These are phyloP conservation scores for Oncopeltus fasciatus DNA, from an alignment of 1,140 invertebrate genomes.

Conservation along the genomic window DNA sequence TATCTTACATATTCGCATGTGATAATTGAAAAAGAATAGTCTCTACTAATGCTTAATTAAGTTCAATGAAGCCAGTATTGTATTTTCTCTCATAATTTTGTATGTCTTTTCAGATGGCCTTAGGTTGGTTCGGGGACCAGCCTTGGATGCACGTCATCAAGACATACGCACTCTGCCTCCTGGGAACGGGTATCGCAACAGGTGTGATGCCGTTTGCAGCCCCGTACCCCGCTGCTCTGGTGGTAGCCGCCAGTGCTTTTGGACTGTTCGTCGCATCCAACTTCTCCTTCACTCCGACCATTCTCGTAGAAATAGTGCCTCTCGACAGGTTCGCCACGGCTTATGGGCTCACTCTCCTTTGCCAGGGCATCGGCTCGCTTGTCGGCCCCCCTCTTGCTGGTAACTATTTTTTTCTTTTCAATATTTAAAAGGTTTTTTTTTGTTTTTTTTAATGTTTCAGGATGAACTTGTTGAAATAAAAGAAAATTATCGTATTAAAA, in stretches of 20 bases:
- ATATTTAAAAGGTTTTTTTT: too few species aligned
- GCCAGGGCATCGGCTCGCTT: slow-evolving; percentile 65
- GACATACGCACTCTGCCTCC: slow-evolving; percentile 65
- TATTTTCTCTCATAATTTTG: too few species aligned
- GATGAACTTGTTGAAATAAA: too few species aligned
- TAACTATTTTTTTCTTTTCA: too few species aligned
- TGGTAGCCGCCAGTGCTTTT: slow-evolving; percentile 41
- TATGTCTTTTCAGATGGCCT: slow-evolving; percentile 62
- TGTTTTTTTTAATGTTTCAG: too few species aligned
- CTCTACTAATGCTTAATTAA: too few species aligned
- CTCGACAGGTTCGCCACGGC: slow-evolving; percentile 71
- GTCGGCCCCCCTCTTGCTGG: slow-evolving; percentile 49
- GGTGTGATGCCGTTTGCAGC: slow-evolving; percentile 53
- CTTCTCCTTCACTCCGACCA: slow-evolving; percentile 76
- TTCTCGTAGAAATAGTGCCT: slow-evolving; percentile 65
- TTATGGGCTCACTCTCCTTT: slow-evolving; percentile 71
- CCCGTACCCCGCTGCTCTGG: slow-evolving; percentile 41
- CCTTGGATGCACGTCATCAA: slow-evolving; percentile 69
- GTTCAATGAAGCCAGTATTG: too few species aligned
- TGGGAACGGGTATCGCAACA: slow-evolving; percentile 56
- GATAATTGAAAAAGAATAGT: too few species aligned
- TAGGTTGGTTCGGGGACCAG: slow-evolving; percentile 81
- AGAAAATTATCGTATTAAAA: too few species aligned
- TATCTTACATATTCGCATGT: too few species aligned
- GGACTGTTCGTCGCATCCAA: slow-evolving; percentile 73